These are phyloP conservation scores for Macrotus californicus DNA, from an alignment of 2,113 vertebrate species.

Conservation along the genomic window DNA sequence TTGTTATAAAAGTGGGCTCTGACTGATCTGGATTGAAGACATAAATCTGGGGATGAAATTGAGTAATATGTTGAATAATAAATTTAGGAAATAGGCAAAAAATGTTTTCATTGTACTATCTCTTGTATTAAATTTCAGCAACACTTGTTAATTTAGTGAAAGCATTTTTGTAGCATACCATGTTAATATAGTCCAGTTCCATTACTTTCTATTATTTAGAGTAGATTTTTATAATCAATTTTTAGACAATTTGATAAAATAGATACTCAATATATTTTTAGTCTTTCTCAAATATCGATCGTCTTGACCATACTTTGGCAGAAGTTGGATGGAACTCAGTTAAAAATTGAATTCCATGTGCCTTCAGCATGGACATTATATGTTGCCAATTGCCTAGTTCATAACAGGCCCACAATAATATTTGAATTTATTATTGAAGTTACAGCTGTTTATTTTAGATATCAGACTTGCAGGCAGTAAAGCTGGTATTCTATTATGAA, in stretches of 20 bases:
- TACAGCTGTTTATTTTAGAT: not conserved
- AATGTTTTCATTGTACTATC: not conserved
- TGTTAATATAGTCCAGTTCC: not conserved
- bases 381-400: not conserved
- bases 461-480: not conserved
- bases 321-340: not conserved
- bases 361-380: not conserved
- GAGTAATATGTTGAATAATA: not conserved
- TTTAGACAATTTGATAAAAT: not conserved
- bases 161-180: not conserved
- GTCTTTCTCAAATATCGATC: not conserved
- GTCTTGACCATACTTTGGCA: slow-evolving; percentile 18
- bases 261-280: not conserved
- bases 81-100: not conserved
- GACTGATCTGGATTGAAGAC: not conserved
- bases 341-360: slow-evolving; percentile 24
- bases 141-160: slow-evolving; percentile 38
- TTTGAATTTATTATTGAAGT: slow-evolving; percentile 29
- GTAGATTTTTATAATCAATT: not conserved
- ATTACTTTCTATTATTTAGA: slow-evolving; percentile 14
- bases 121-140: slow-evolving; percentile 22
- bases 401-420: not conserved
- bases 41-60: not conserved
- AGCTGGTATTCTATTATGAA: slow-evolving; percentile 21
- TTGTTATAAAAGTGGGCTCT: not conserved